These are phyloP conservation scores for Sesamia inferens DNA, from an alignment of 2,888 invertebrate species.

Conservation along the genomic window DNA sequence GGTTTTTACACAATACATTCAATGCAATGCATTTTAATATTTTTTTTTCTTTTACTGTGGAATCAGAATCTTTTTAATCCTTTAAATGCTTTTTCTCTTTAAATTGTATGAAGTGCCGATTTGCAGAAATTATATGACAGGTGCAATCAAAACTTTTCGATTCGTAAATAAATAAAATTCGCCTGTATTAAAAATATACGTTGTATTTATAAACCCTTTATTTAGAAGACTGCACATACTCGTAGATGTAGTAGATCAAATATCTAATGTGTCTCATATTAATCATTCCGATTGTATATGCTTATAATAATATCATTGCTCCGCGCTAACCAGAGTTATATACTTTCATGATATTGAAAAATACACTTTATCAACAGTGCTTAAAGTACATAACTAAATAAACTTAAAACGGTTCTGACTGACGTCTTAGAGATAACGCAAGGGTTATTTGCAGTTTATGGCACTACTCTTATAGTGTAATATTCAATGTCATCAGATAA, in stretches of 20 bases:
- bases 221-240: conserved; percentile 51
- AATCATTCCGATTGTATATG: conserved; percentile 37
- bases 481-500: conserved; percentile 6
- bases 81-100: not conserved
- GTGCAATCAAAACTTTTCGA: not conserved
- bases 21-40: conserved; percentile 13
- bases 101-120: conserved; percentile 11
- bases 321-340: not conserved
- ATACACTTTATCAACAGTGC: not conserved
- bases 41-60: not conserved
- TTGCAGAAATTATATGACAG: not conserved
- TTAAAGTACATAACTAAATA: not conserved
- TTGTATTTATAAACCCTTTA: conserved; percentile 27
- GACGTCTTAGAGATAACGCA: not conserved
- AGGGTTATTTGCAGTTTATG: conserved; percentile 1
- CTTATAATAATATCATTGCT: not conserved
- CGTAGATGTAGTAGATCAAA: conserved; percentile 41
- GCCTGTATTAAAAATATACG: conserved; percentile 10
- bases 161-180: conserved; percentile 1
- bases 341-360: not conserved
- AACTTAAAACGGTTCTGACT: not conserved
- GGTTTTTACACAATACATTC: conserved; percentile 10
- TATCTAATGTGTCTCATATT: conserved; percentile 20
- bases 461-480: not conserved
- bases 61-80: not conserved